These are phyloP conservation scores for Cherax destructor DNA, from an alignment of 1,140 invertebrate species.

Conservation along the genomic window DNA sequence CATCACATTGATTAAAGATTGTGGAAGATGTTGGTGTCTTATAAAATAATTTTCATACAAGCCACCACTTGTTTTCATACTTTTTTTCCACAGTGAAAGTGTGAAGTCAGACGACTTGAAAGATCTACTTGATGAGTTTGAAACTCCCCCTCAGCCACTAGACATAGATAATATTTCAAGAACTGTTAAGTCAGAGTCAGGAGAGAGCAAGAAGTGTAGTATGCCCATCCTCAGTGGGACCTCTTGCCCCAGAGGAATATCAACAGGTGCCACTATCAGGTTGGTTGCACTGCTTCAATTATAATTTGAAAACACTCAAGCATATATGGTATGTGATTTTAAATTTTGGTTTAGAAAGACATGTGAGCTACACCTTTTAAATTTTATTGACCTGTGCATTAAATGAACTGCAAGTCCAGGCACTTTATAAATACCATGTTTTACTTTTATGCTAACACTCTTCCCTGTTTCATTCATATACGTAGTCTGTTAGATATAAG, in stretches of 20 bases:
- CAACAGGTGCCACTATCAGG: conserved; percentile 35
- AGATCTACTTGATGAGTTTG: conserved; percentile 50
- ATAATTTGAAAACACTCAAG: too few species aligned
- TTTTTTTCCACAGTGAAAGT: conserved; percentile 10
- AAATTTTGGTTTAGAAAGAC: too few species aligned
- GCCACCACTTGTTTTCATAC: not conserved
- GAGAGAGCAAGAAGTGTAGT: conserved; percentile 6
- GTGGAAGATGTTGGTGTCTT: not conserved
- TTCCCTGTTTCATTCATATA: too few species aligned
- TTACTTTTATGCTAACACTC: too few species aligned
- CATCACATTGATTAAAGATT: not conserved
- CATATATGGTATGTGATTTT: too few species aligned
- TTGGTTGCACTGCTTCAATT: not conserved
- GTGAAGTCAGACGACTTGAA: conserved; percentile 42
- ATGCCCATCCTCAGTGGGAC: conserved; percentile 16
- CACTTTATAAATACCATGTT: too few species aligned
- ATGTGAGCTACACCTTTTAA: too few species aligned
- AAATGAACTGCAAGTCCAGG: too few species aligned
- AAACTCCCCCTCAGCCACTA: conserved; percentile 6
- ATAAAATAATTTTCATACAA: too few species aligned
- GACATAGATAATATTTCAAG: too few species aligned
- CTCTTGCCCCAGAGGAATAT: conserved; percentile 13
- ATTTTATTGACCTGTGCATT: too few species aligned
- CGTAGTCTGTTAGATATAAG: too few species aligned
- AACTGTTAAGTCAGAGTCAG: not conserved